Evolutionary conservation across 1,140 invertebrate genomes (phyloP).

Genomic region (Aphaenogaster floridana): DNA sequence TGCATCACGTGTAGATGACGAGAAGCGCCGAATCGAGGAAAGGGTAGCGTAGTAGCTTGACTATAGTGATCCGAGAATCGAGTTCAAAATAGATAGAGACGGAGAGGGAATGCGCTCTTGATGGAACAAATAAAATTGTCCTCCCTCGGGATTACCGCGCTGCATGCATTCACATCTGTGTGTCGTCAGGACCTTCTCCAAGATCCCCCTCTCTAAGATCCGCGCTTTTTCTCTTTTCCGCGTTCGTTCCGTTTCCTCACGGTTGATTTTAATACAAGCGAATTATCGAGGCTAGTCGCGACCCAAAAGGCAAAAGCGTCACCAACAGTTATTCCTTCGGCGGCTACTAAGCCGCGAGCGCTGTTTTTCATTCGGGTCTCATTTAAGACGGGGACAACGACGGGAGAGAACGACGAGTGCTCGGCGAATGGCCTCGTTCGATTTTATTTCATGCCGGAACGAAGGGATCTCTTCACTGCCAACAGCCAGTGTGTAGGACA

Average conservation of each 20-base stretch:
- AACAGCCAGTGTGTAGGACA: conserved; percentile 28
- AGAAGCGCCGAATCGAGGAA: conserved; percentile 16
- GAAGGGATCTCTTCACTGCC: conserved; percentile 23
- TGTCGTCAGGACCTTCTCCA: conserved; percentile 51
- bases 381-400: conserved; percentile 41
- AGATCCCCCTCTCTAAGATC: not conserved
- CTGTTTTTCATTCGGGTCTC: conserved; percentile 24
- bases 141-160: conserved; percentile 62
- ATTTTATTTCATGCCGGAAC: conserved; percentile 54
- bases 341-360: conserved; percentile 45
- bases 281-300: conserved; percentile 44
- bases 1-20: conserved; percentile 52
- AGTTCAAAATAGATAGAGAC: conserved; percentile 57
- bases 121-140: conserved; percentile 71
- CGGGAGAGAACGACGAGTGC: conserved; percentile 23
- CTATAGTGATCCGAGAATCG: conserved; percentile 45
- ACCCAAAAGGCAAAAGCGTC: conserved; percentile 44
- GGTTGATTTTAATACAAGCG: conserved; percentile 46
- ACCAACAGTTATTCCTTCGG: conserved; percentile 38
- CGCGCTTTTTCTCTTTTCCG: not conserved
- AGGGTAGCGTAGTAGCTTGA: conserved; percentile 28
- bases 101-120: conserved; percentile 34
- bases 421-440: conserved; percentile 49
- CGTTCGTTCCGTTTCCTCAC: not conserved
- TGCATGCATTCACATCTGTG: conserved; percentile 48